Conservation (phyloP, 2,888 invertebrate genomes). For the Amphimallon solstitiale region DNA sequence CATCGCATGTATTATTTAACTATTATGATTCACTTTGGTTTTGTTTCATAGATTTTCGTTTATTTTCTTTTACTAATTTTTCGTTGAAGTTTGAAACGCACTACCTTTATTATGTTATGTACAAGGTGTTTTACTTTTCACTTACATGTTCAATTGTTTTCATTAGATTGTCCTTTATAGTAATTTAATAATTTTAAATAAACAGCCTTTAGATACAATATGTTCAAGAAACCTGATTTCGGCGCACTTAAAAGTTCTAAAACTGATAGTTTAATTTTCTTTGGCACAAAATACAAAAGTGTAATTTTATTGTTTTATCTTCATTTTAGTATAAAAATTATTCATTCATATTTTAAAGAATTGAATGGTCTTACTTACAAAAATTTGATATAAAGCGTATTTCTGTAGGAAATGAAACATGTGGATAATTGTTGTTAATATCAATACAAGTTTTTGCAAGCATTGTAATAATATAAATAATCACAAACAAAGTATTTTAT, state of each 20-base stretch:
- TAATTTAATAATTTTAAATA: conserved; percentile 1
- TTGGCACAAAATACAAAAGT: conserved; percentile 43
- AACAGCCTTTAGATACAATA: conserved; percentile 2
- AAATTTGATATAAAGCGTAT: not conserved
- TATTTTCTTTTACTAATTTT: conserved; percentile 48
- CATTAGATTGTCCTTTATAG: conserved; percentile 36
- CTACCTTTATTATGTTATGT: conserved; percentile 45
- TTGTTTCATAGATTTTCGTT: conserved; percentile 18
- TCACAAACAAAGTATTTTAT: too few relatives aligned
- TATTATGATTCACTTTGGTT: conserved; percentile 33
- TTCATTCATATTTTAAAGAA: conserved; percentile 6
- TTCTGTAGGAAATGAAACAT: not conserved
- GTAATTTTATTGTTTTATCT: conserved; percentile 5
- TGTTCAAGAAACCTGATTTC: conserved; percentile 12
- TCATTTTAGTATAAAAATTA: conserved; percentile 21
- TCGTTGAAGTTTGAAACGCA: conserved; percentile 61
- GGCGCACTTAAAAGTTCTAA: conserved; percentile 21
- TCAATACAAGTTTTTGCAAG: not conserved
- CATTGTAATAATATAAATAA: too few relatives aligned
- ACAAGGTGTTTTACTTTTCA: conserved; percentile 15
- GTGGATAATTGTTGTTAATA: not conserved
- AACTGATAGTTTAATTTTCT: conserved; percentile 8
- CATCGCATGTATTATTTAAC: conserved; percentile 30
- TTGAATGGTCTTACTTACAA: not conserved
- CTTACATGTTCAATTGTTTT: conserved; percentile 7